These are phyloP conservation scores for Tachina lurida DNA, from an alignment of 2,888 invertebrate genomes.

Conservation along the genomic window DNA sequence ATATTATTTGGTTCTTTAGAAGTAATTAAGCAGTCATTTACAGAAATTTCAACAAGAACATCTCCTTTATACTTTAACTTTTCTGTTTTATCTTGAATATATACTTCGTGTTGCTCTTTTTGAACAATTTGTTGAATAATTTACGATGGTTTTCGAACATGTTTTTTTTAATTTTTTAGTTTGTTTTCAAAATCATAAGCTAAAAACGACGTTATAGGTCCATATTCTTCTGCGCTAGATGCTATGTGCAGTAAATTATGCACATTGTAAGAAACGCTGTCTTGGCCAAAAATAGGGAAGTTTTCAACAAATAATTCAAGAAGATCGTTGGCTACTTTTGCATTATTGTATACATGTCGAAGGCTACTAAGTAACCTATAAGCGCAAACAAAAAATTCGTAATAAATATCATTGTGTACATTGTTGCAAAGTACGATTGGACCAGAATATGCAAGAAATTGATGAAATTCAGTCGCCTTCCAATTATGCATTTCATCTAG, in stretches of 20 bases:
- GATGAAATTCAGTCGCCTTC: too few species aligned
- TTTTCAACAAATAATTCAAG: slow-evolving; percentile 32
- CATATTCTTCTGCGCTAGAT: slow-evolving; percentile 32
- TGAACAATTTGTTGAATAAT: slow-evolving; percentile 42
- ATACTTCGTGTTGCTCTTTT: slow-evolving; percentile 27
- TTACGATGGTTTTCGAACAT: slow-evolving; percentile 42
- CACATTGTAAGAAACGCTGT: slow-evolving; percentile 47
- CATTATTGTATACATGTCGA: too few species aligned
- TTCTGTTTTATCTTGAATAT: neutral
- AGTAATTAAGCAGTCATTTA: too few species aligned
- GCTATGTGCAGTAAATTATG: neutral
- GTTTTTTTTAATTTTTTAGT: slow-evolving; percentile 23
- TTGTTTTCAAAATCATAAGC: slow-evolving; percentile 38
- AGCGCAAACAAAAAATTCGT: too few species aligned
- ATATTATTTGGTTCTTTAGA: neutral
- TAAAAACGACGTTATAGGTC: slow-evolving; percentile 33
- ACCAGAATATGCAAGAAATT: too few species aligned
- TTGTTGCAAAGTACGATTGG: too few species aligned
- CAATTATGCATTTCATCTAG: too few species aligned
- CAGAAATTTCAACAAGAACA: too few species aligned
- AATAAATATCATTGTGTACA: too few species aligned
- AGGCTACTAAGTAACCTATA: too few species aligned
- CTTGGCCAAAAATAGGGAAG: slow-evolving; percentile 32
- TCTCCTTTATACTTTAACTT: too few species aligned
- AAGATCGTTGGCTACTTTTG: too few species aligned